phyloP scores from a whole-genome alignment of 2,797 vertebrate genomes.

The Thaleichthys pacificus region DNA sequence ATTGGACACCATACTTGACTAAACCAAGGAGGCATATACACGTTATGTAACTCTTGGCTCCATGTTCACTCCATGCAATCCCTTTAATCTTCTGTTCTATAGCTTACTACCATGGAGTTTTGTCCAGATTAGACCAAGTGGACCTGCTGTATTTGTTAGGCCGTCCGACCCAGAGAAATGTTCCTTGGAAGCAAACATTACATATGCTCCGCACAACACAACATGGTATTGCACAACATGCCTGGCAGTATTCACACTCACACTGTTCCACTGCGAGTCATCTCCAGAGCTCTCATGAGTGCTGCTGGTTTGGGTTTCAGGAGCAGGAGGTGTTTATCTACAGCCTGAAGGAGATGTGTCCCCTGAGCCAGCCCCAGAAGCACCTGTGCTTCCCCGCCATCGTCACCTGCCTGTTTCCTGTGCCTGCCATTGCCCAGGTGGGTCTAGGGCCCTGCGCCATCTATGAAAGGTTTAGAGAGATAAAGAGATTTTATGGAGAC shows the following conservation, averaged over 20 bases:
- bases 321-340: constrained; percentile 95
- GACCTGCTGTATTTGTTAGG: neutral
- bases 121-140: neutral
- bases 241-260: neutral
- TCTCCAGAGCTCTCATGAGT: neutral
- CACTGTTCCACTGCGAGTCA: neutral
- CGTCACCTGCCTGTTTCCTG: constrained; percentile 87
- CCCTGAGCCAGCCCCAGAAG: constrained; percentile 84
- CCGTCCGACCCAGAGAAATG: neutral
- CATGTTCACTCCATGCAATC: neutral
- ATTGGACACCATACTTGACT: no score
- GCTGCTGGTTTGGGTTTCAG: constrained; percentile 57
- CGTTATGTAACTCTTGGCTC: neutral
- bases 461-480: no score
- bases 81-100: neutral
- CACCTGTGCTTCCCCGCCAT: constrained; percentile 86
- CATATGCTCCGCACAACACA: neutral
- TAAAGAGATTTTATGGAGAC: neutral
- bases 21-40: no score
- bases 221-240: neutral
- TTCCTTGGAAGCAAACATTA: neutral
- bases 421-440: constrained; percentile 85
- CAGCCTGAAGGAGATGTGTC: constrained; percentile 94
- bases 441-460: constrained; percentile 35
- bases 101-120: neutral